These are phyloP conservation scores for Himalopsyche japonica DNA, from an alignment of 2,888 invertebrate species.

Conservation along the genomic window DNA sequence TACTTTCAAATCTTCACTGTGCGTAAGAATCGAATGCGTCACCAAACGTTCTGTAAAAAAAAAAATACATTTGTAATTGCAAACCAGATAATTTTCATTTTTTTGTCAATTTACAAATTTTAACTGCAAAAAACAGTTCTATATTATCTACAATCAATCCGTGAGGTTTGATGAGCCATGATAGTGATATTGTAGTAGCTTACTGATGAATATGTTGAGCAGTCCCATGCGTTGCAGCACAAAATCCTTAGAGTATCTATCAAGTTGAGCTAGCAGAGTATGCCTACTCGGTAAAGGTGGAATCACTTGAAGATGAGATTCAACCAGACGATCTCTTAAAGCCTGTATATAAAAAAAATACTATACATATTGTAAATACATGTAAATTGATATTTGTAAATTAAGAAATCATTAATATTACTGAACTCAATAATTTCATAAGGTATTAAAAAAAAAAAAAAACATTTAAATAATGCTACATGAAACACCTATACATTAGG, in stretches of 20 bases:
- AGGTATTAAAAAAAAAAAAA: too few relatives aligned
- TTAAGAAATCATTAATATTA: too few relatives aligned
- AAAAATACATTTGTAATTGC: background rate
- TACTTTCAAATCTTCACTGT: conserved; percentile 64
- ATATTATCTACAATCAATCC: too few relatives aligned
- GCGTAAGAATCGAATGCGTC: conserved; percentile 71
- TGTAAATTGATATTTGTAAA: too few relatives aligned
- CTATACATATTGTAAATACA: too few relatives aligned
- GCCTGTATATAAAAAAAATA: conserved; percentile 23
- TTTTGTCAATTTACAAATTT: too few relatives aligned
- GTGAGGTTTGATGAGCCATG: background rate
- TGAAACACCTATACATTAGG: too few relatives aligned
- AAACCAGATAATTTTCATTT: too few relatives aligned
- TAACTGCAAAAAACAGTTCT: too few relatives aligned
- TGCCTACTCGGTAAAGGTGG: conserved; percentile 74
- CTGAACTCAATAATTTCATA: too few relatives aligned
- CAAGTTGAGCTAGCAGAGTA: conserved; percentile 66
- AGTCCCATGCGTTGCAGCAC: conserved; percentile 67
- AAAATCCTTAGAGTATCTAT: conserved; percentile 73
- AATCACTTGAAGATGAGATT: conserved; percentile 42
- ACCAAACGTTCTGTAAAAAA: conserved; percentile 54
- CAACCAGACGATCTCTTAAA: conserved; percentile 20
- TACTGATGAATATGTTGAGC: conserved; percentile 65
- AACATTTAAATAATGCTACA: too few relatives aligned
- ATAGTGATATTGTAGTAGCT: background rate